phyloP scores from a whole-genome alignment of 2,797 vertebrate species.

The Trematomus bernacchii region DNA sequence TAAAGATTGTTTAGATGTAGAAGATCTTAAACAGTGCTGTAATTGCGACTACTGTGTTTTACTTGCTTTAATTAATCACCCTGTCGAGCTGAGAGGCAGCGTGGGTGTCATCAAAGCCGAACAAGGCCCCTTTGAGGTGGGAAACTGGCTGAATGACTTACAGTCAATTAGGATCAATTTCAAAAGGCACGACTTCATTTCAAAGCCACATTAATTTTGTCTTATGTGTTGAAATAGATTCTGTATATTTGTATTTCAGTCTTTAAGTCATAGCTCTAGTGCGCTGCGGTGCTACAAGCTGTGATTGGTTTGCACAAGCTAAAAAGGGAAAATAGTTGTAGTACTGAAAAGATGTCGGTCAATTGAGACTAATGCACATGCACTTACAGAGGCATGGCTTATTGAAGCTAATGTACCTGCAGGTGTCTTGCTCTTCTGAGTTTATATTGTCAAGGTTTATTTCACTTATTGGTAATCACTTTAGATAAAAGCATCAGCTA shows the following conservation, averaged over 20 bases:
- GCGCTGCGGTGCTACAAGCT: constrained; percentile 6
- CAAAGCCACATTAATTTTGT: neutral
- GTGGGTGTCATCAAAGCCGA: constrained; percentile 60
- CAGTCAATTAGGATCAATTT: constrained; percentile 23
- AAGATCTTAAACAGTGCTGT: constrained; percentile 27
- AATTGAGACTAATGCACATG: too few species aligned
- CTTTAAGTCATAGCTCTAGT: neutral
- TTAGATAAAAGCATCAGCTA: too few species aligned
- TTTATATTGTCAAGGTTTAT: too few species aligned
- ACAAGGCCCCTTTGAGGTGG: constrained; percentile 43
- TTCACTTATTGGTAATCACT: too few species aligned
- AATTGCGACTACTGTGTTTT: constrained; percentile 28
- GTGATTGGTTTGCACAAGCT: neutral
- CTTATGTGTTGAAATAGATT: constrained; percentile 16
- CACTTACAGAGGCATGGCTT: too few species aligned
- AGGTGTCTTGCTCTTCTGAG: too few species aligned
- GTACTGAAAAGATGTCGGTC: too few species aligned
- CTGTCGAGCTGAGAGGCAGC: constrained; percentile 26
- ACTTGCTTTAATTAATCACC: constrained; percentile 49
- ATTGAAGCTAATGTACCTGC: too few species aligned
- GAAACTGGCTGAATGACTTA: constrained; percentile 34
- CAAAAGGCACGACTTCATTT: constrained; percentile 19
- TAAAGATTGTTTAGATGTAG: neutral
- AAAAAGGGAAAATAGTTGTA: too few species aligned
- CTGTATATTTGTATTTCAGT: constrained; percentile 8